Percentiles rank a stretch among this genome's conserved stretches.
These are phyloP conservation scores for Platyrinchus mystaceus DNA, from an alignment of 2,797 vertebrate species.

Conservation along the genomic window DNA sequence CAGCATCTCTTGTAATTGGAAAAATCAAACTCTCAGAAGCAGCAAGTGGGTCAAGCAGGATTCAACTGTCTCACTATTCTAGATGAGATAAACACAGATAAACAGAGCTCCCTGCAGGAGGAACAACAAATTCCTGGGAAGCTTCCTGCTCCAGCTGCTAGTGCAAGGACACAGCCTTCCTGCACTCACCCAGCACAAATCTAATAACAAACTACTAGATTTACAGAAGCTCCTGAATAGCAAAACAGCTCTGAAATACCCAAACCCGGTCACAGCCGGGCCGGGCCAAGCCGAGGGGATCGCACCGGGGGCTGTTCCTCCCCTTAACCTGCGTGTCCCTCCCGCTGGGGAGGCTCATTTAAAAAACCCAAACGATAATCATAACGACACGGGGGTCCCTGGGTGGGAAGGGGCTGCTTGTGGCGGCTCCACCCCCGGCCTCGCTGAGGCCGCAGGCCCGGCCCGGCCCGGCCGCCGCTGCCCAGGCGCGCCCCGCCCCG, in stretches of 20 bases:
- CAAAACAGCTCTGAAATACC: rapidly evolving
- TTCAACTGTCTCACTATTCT: rapidly evolving
- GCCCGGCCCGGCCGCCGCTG: too few relatives aligned
- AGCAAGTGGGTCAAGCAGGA: neutral
- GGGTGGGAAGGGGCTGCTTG: neutral
- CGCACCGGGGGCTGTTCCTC: too few relatives aligned
- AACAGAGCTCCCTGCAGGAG: neutral
- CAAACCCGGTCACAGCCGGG: rapidly evolving
- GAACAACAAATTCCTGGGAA: neutral
- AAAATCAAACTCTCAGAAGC: neutral
- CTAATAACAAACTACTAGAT: rapidly evolving
- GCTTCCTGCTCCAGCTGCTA: neutral
- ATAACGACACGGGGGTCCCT: rapidly evolving
- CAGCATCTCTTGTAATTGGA: neutral
- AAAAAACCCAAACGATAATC: rapidly evolving
- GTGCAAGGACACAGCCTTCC: too few relatives aligned
- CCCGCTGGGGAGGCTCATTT: neutral
- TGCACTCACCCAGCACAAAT: rapidly evolving
- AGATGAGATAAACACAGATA: neutral
- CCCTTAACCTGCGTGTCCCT: neutral
- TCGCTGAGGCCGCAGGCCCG: neutral
- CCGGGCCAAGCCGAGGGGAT: rapidly evolving
- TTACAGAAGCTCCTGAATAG: rapidly evolving
- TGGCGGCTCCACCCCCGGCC: neutral
- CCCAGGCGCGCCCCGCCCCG: neutral